Percentiles rank a stretch among this genome's conserved stretches.
Evolutionary conservation across 2,113 vertebrate genomes (phyloP).

Genomic region (Protomyctophum bolini): DNA sequence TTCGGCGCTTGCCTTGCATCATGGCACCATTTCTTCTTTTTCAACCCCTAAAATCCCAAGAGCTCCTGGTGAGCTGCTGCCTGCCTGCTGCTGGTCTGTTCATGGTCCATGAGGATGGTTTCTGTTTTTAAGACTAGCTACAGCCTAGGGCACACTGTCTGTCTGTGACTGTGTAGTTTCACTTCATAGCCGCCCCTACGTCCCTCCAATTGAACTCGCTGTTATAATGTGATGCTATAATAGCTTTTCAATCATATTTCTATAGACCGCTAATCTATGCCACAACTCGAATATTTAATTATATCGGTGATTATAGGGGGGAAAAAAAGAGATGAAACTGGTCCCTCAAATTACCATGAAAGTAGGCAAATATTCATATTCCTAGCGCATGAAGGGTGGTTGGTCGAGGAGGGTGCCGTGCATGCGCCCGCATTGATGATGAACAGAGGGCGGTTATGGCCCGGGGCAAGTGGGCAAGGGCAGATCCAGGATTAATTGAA

Average conservation of each 20-base stretch:
- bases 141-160: neutral
- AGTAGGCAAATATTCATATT: slow-evolving; percentile 4
- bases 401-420: slow-evolving; percentile 6
- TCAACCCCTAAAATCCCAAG: neutral
- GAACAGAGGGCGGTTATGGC: slow-evolving; percentile 23
- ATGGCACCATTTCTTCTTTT: neutral
- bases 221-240: neutral
- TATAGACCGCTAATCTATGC: neutral
- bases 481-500: slow-evolving; percentile 86
- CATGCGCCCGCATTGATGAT: neutral
- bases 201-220: neutral
- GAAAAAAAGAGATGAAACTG: too few species aligned
- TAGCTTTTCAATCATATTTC: neutral
- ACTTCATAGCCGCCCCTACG: neutral
- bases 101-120: neutral
- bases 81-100: neutral
- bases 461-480: slow-evolving; percentile 23
- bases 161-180: neutral
- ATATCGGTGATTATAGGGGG: neutral
- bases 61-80: neutral
- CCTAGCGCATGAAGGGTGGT: neutral
- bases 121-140: neutral
- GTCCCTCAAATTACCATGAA: slow-evolving; percentile 5
- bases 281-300: neutral
- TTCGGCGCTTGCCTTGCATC: neutral